Base-by-base conservation (phyloP, 2,888 invertebrate genomes). In the Phaedon cochleariae region DNA sequence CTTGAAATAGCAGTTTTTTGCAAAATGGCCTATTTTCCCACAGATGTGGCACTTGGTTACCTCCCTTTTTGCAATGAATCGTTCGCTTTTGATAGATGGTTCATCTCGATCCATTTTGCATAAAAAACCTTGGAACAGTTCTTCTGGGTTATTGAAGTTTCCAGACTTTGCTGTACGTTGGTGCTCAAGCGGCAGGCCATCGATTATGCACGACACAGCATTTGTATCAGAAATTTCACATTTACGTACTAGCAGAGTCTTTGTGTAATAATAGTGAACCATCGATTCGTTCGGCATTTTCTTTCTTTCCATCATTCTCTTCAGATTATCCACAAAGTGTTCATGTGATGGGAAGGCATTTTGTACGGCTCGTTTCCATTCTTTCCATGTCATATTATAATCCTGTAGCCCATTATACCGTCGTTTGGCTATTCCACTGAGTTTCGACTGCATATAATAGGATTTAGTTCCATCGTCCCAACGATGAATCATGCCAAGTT, bases 301-400 rank as follows among this genome's bases (percentile, higher is more conserved):
- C 10, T 22, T 72, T 34, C 76, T 63, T 1, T 60, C 51, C n/a
- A 77, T 49, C 76, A 79, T 75, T 20, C 62, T 63, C 62, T 77
- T 77, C 5, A 79, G 59, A 3, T 48, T 61, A 20, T 77, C 74
- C 0, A 74, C 74, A 41, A 63, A 78, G 51, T 77, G 75, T 0
- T 61, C 69, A 0, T 75, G 72, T 26, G 74, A 62, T 2, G 70
- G 71, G 57, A 74, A 73, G 6, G 73, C 73, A 9, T 26, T 45
- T 34, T 54, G 31, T 3, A 73, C 21, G 0, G 51, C 65, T 0
- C 26, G 7, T 62, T 79, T 78, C 77, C 79, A 79, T 41, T 67
- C 69, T 22, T 51, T 6, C 26, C 26, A 26, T 3, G 6, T 26
- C 6, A 5, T 26, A 6, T 26, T 26, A 6, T 26, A 26, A 26